Evolutionary conservation across 2,113 vertebrate species (phyloP).

Genomic region (Bufo gargarizans): DNA sequence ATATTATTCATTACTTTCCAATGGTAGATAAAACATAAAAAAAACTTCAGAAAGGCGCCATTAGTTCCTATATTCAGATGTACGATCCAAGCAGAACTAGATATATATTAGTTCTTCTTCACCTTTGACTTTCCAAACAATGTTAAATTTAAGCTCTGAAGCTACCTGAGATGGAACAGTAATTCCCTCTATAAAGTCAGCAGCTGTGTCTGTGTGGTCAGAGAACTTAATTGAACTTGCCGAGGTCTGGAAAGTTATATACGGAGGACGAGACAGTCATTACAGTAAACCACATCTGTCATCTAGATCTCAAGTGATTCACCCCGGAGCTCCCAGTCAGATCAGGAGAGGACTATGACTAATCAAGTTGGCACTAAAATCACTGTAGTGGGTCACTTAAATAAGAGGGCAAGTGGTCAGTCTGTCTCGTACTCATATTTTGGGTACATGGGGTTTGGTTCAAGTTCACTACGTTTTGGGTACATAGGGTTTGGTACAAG

Average conservation of each 20-base stretch:
- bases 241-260: neutral
- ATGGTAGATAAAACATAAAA: neutral
- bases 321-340: neutral
- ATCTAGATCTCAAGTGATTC: neutral
- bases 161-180: neutral
- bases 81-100: neutral
- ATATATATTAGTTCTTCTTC: too few relatives aligned
- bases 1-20: too few relatives aligned
- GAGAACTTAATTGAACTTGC: neutral
- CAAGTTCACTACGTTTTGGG: neutral
- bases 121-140: neutral
- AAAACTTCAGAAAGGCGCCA: neutral
- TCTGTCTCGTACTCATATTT: neutral
- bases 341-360: neutral
- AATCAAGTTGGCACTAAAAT: too few relatives aligned
- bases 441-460: neutral
- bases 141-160: neutral
- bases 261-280: neutral
- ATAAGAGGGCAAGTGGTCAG: neutral
- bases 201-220: slow-evolving; percentile 1
- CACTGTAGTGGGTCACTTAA: too few relatives aligned
- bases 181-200: neutral
- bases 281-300: neutral
- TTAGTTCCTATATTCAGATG: neutral
- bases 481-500: neutral